These are phyloP conservation scores for Bovichtus diacanthus DNA, from an alignment of 2,797 vertebrate genomes.

Conservation along the genomic window DNA sequence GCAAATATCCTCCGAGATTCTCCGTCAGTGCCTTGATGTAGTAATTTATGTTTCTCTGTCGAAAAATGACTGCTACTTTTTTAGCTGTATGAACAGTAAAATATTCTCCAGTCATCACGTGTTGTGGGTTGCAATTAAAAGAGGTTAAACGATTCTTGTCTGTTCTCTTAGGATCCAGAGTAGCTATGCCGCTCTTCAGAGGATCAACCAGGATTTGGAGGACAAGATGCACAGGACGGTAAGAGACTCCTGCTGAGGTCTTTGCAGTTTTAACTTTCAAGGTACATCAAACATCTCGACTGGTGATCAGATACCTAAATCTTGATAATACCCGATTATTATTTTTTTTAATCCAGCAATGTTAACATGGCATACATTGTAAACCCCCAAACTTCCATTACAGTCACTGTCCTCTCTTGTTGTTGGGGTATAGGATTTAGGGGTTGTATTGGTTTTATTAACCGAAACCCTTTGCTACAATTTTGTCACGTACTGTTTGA, in stretches of 20 bases:
- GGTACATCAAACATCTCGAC: background rate
- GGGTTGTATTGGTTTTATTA: background rate
- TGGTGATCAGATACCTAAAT: background rate
- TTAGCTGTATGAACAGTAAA: constrained; percentile 18
- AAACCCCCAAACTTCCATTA: background rate
- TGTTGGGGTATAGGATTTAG: too few relatives aligned
- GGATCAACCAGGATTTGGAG: constrained; percentile 97
- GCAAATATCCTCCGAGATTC: constrained; percentile 36
- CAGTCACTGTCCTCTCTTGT: too few relatives aligned
- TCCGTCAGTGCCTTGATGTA: background rate
- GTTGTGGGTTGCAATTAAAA: constrained; percentile 24
- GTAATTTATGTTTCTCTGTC: constrained; percentile 22
- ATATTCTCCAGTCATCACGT: constrained; percentile 7
- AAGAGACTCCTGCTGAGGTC: constrained; percentile 62
- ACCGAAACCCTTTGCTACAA: background rate
- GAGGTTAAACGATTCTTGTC: background rate
- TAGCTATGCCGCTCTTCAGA: constrained; percentile 94
- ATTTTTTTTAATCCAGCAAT: background rate
- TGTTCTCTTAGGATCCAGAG: constrained; percentile 92
- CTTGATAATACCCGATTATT: background rate
- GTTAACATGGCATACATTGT: background rate
- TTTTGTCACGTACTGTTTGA: background rate
- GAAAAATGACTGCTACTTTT: constrained; percentile 32
- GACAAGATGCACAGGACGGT: constrained; percentile 96
- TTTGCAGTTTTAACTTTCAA: background rate